Evolutionary conservation across 2,888 invertebrate species (phyloP).

Genomic region (Brenthis ino): DNA sequence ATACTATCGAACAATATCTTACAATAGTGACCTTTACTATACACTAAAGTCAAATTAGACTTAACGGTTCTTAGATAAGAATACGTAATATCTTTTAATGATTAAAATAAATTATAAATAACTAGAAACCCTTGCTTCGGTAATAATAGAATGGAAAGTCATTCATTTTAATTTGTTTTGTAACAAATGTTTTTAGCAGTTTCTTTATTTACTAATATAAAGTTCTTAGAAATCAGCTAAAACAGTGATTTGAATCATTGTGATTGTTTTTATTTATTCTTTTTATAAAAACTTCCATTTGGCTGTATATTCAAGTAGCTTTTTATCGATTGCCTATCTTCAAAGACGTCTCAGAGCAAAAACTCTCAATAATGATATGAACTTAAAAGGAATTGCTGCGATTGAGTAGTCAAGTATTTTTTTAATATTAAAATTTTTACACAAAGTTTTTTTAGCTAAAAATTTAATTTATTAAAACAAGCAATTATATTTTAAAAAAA

Average conservation of each 20-base stretch:
- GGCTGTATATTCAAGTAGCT: conserved; percentile 5
- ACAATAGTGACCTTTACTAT: neutral
- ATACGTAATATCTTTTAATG: no score
- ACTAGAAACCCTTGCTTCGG: no score
- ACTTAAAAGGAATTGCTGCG: conserved; percentile 1
- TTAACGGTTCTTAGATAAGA: no score
- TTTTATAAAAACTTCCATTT: conserved; percentile 6
- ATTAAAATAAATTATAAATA: no score
- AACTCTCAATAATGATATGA: neutral
- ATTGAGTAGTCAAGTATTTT: neutral
- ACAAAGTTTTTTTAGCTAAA: no score
- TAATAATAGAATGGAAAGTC: no score
- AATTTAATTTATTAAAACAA: no score
- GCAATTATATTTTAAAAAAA: no score
- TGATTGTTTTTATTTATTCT: conserved; percentile 8
- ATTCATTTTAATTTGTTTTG: no score
- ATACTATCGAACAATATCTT: neutral
- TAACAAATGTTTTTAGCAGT: no score
- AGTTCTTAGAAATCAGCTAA: neutral
- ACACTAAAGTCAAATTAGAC: neutral
- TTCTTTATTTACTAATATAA: neutral
- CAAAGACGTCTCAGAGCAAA: conserved; percentile 11
- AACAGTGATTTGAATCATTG: neutral
- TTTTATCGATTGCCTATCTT: conserved; percentile 1
- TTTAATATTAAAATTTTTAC: no score